A percentile compares a stretch with the other conserved stretches of the same genome.
These are phyloP conservation scores for Lithophane ornitopus DNA, from an alignment of 2,888 invertebrate genomes.

Conservation along the genomic window DNA sequence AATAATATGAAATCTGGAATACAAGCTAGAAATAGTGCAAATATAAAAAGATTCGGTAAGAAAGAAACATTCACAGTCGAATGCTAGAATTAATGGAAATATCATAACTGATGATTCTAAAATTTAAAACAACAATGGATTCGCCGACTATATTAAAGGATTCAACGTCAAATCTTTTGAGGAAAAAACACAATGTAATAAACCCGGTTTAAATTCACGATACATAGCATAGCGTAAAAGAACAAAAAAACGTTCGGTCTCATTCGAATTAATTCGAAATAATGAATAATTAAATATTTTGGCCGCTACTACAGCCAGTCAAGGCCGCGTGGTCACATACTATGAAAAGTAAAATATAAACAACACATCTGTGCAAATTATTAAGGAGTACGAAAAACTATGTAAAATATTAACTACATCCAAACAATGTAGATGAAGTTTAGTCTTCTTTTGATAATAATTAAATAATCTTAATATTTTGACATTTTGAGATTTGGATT, in stretches of 20 bases:
- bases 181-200: constrained; percentile 19
- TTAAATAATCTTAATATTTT: background rate
- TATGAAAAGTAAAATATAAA: constrained; percentile 62
- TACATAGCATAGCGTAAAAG: constrained; percentile 20
- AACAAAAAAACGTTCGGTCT: constrained; percentile 65
- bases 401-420: background rate
- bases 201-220: constrained; percentile 43
- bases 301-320: constrained; percentile 64
- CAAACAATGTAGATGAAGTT: background rate
- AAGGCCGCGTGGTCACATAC: constrained; percentile 73
- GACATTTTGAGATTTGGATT: background rate
- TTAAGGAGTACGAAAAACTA: background rate
- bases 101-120: background rate
- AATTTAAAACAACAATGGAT: background rate
- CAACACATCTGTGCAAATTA: constrained; percentile 39
- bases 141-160: background rate
- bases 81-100: background rate
- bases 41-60: background rate
- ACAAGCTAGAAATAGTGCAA: background rate
- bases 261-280: constrained; percentile 76
- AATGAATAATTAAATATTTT: constrained; percentile 82
- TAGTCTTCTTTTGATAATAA: background rate
- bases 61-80: background rate
- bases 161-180: constrained; percentile 17
- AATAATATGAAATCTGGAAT: background rate